Evolutionary conservation across 1,140 invertebrate genomes (phyloP), one percentile per base, ranked within the genome.

Genomic region (Drosophila mauritiana): DNA sequence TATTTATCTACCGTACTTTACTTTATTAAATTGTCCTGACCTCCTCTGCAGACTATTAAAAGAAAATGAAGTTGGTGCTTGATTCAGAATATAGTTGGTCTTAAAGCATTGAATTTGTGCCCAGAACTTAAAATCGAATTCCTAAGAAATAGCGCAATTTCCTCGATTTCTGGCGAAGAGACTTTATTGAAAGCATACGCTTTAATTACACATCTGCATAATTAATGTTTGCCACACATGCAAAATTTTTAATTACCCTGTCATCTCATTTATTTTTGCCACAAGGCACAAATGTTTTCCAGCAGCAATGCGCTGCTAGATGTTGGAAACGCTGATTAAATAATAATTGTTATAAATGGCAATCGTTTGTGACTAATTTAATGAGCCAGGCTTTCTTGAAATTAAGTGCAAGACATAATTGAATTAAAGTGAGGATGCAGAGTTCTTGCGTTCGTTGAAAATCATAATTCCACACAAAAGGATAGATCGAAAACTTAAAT

Each of bases 171-270:
- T 51, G 20, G n/a, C n/a, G 27, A n/a, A 43, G 10, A 37, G 27
- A 15, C 27, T 40, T 11, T 0, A 45, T 15, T 31, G 7, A 10
- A 51, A 3, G 7, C 49, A 75, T 46, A 55, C 31, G 51, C 56
- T 78, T 76, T 46, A 56, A 78, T 62, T 62, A 62, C 25, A 52
- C 59, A 58, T 49, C 39, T 55, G 42, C 56, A 78, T 49, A 77
- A 62, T 78, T 69, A 34, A 69, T 40, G 36, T 11, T 40, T 12
- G 36, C 51, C 64, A 36, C 49, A 40, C 43, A 56, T 49, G 67
- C 43, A 70, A 56, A 25, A 43, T 69, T 39, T 68, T 69, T 70
- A 70, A 70, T 70, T 69, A 65, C 42, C 34, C 36, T 69, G 43
- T 37, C 42, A 12, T 49, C 25, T 20, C 48, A 70, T 70, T 56